Evolutionary conservation across 2,113 vertebrate species (phyloP).

Genomic region (Oncorhynchus tshawytscha): DNA sequence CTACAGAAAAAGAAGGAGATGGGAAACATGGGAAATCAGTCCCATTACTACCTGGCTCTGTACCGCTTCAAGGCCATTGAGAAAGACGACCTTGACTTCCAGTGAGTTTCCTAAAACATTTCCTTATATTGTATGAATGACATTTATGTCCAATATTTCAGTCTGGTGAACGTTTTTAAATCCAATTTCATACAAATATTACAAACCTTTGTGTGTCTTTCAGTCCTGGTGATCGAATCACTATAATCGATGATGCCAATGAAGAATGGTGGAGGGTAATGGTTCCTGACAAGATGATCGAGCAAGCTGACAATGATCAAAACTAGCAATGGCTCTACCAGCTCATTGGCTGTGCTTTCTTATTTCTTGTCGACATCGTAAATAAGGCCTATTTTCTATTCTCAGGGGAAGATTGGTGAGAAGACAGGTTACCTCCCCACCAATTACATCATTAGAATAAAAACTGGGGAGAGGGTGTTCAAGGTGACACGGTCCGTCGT

Average conservation of each 20-base stretch:
- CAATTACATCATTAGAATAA: conserved; percentile 92
- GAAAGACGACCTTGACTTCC: conserved; percentile 96
- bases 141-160: too few relatives aligned
- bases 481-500: conserved; percentile 91
- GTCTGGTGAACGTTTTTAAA: too few relatives aligned
- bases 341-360: too few relatives aligned
- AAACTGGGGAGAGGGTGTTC: conserved; percentile 85
- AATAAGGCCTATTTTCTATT: background rate
- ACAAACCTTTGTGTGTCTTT: conserved; percentile 15
- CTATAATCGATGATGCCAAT: conserved; percentile 95
- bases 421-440: conserved; percentile 92
- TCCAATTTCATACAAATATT: background rate
- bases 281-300: background rate
- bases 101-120: conserved; percentile 72
- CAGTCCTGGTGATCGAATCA: conserved; percentile 94
- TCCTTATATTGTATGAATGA: too few relatives aligned
- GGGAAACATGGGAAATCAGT: conserved; percentile 77
- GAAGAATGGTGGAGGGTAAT: conserved; percentile 99
- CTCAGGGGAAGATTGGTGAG: conserved; percentile 90
- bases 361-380: background rate
- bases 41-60: conserved; percentile 93
- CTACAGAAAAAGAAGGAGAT: conserved; percentile 49
- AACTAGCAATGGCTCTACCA: too few relatives aligned
- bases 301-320: too few relatives aligned
- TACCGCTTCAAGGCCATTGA: conserved; percentile 97